phyloP scores from a whole-genome alignment of 2,113 vertebrate genomes.

The Megalops atlanticus region DNA sequence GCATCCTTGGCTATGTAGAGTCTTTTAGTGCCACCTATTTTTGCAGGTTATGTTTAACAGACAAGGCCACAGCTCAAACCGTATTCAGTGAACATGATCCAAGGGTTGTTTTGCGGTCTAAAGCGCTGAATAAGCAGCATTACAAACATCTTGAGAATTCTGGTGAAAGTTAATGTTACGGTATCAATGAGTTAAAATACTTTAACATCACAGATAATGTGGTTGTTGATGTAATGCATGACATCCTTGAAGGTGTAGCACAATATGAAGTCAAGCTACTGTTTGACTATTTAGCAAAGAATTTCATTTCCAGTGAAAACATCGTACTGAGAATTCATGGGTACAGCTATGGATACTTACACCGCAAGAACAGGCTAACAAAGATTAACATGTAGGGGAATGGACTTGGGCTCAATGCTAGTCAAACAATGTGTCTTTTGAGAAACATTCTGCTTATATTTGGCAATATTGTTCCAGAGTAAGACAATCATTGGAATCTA shows the following conservation, averaged over 20 bases:
- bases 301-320: too few relatives aligned
- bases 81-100: constrained; percentile 24
- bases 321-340: too few relatives aligned
- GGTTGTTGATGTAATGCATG: constrained; percentile 28
- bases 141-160: too few relatives aligned
- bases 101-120: too few relatives aligned
- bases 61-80: not conserved
- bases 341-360: constrained; percentile 1
- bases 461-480: not conserved
- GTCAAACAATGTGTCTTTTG: constrained; percentile 3
- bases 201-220: constrained; percentile 10
- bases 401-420: constrained; percentile 1
- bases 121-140: too few relatives aligned
- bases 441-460: constrained; percentile 23
- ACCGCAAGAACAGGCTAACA: constrained; percentile 16
- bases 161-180: too few relatives aligned
- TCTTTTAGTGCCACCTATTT: too few relatives aligned
- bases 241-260: constrained; percentile 29
- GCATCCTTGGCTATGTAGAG: too few relatives aligned
- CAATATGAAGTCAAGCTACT: constrained; percentile 28
- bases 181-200: too few relatives aligned
- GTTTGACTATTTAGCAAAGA: too few relatives aligned
- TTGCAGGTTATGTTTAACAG: constrained; percentile 18
- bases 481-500: not conserved
- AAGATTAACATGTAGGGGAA: constrained; percentile 6